These are phyloP conservation scores for Phymatocera aterrima DNA, from an alignment of 2,888 invertebrate species.

Conservation along the genomic window DNA sequence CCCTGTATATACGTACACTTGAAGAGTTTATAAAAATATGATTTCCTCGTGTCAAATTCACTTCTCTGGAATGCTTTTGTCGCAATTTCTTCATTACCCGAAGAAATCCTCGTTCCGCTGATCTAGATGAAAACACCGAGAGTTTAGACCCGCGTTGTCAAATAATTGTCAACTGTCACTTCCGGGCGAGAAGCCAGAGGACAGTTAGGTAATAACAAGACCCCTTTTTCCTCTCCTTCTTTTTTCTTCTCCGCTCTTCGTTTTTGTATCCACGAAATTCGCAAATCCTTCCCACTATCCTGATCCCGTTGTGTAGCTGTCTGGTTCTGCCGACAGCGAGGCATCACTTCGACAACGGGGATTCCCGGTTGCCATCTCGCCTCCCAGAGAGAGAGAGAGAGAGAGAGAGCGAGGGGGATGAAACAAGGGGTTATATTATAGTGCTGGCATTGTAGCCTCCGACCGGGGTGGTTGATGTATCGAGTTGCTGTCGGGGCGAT, in stretches of 20 bases:
- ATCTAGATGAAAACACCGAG: background rate
- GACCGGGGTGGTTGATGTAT: constrained; percentile 43
- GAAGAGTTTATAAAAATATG: background rate
- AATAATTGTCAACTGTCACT: constrained; percentile 31
- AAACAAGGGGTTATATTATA: background rate
- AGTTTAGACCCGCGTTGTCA: constrained; percentile 22
- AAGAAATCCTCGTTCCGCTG: background rate
- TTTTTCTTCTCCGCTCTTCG: background rate
- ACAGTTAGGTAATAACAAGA: constrained; percentile 20
- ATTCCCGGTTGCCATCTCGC: background rate
- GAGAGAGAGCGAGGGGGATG: background rate
- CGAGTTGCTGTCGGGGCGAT: constrained; percentile 43
- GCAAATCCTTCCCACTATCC: constrained; percentile 4
- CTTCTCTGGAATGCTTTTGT: background rate
- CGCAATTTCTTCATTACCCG: background rate
- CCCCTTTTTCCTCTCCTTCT: background rate
- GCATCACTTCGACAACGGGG: constrained; percentile 25
- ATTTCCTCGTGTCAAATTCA: background rate
- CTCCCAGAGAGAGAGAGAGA: background rate
- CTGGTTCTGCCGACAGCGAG: constrained; percentile 35
- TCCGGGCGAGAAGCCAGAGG: constrained; percentile 1
- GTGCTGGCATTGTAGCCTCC: constrained; percentile 16
- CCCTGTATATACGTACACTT: background rate
- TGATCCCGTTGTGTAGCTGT: constrained; percentile 36
- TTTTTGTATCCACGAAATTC: background rate